A percentile compares a stretch with the other conserved stretches of the same genome.
These are phyloP conservation scores for Notothenia rossii DNA, from an alignment of 2,113 vertebrate genomes.

Conservation along the genomic window DNA sequence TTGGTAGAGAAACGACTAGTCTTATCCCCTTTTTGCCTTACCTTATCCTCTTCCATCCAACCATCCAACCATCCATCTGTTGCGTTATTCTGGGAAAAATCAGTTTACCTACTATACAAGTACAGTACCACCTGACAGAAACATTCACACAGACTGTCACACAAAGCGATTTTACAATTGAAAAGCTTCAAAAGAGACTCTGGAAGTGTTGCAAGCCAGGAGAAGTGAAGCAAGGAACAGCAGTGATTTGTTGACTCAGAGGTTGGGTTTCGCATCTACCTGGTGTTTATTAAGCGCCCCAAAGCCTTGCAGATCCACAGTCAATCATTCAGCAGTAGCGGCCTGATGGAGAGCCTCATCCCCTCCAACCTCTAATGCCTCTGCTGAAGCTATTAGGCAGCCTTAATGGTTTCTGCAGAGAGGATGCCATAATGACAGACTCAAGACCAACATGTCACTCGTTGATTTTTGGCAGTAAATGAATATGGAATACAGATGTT, in stretches of 20 bases:
- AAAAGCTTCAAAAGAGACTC: constrained; percentile 23
- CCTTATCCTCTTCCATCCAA: constrained; percentile 14
- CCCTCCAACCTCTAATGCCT: constrained; percentile 52
- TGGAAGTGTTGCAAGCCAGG: background rate
- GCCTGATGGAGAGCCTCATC: constrained; percentile 51
- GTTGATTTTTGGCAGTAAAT: constrained; percentile 39
- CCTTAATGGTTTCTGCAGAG: constrained; percentile 56
- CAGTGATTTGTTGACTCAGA: constrained; percentile 40
- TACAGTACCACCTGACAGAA: constrained; percentile 25
- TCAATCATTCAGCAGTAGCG: constrained; percentile 42
- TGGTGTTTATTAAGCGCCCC: constrained; percentile 49
- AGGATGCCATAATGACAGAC: constrained; percentile 17
- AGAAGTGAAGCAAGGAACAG: constrained; percentile 15
- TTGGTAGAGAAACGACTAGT: background rate
- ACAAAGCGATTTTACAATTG: constrained; percentile 38
- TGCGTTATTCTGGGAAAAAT: constrained; percentile 2
- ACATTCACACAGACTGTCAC: constrained; percentile 7
- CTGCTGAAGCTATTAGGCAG: constrained; percentile 54
- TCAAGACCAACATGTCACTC: constrained; percentile 39
- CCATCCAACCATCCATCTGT: constrained; percentile 6
- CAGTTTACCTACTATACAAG: background rate
- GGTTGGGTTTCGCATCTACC: constrained; percentile 21
- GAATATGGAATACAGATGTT: constrained; percentile 41
- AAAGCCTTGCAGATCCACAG: constrained; percentile 24
- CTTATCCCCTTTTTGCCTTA: constrained; percentile 23